Base-by-base conservation (phyloP, 2,797 vertebrate genomes). In the Characodon lateralis region DNA sequence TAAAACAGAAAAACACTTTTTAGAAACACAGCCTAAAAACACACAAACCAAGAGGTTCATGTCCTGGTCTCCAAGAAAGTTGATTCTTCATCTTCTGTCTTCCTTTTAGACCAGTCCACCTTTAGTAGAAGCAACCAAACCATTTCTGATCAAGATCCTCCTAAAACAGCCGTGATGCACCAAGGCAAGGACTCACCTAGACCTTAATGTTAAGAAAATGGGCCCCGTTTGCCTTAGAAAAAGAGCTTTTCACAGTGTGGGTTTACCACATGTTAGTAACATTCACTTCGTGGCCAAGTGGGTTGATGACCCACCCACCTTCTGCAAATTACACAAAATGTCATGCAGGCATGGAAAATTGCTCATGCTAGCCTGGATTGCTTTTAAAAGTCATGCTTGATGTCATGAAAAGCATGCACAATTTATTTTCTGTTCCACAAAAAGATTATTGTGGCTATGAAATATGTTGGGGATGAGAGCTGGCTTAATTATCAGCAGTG, bases 311-410 rank as follows among this genome's bases (percentile, higher is more conserved):
- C 61, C 61, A 65, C 61, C 31, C 61, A 65, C 31, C 59, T 61
- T 39, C 61, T 65, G 61, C 18, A 65, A 65, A 39, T 65, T 18
- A 65, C 61, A 65, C 31, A 65, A 65, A 65, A 65, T 65, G 61
- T 65, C 61, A 65, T 0, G 31, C 31, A 39, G 61, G 61, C 59
- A 6, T 31, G 59, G 14, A 61, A 31, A 61, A 61, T 31, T 18
- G 28, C 59, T 61, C 59, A 31, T 6, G 59, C 59, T 61, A 28
- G 28, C 18, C 14, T 61, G 59, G 59, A 28, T 61, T 18, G 59
- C 59, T 61, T 31, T 61, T 61, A 61, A 61, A 61, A 61, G 58
- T 61, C 26, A 31, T 31, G 31, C 35, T 35, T 3, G 35, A 35
- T 35, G 35, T 35, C 35, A 61, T 61, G 2, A 31, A 61, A 31